Evolutionary conservation across 37 sponge, comb jelly and placozoan species (phyloP), one percentile per base, ranked within the genome.

Genomic region (Chondrilla cf. caribensis): DNA sequence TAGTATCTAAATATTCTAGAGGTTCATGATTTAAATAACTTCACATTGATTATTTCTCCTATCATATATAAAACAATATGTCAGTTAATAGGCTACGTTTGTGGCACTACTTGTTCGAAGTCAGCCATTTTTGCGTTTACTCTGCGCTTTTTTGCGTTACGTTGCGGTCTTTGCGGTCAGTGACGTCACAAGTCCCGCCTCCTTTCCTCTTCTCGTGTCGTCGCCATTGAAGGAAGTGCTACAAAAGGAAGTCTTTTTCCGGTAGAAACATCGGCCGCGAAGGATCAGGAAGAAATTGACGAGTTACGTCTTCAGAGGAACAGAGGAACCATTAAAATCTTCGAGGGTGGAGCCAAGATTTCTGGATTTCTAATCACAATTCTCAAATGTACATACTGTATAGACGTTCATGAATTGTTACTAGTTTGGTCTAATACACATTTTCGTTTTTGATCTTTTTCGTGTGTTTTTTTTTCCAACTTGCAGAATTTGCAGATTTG

Each of bases 161-260:
- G 11, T 47, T 47, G 51, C 68, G 68, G 17, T 7, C 15, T n/a
- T 29, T 67, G 68, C 33, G 68, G 68, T 67, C 35, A 17, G 31
- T 31, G 68, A 67, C 68, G 68, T 67, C 68, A 67, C 32, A 67
- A 67, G 29, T 29, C 68, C 24, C 68, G 68, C 68, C 68, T 33
- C 35, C 35, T 67, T 67, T 47, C 51, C 51, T 47, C 64, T 62
- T 62, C 64, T 62, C 64, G 29, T 28, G 29, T 15, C 64, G 22
- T 17, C 76, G 9, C 21, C 1, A 39, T 9, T 73, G 41, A 42
- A 73, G 76, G 76, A 73, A 73, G 76, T 73, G 41, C 7, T 19
- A 4, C 2, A 40, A 42, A 73, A 73, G 76, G 76, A 73, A 73
- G 76, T 73, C 44, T 39, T 73, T 39, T 73, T 73, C 76, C 76